Base-by-base conservation (phyloP, 37 sponge, comb jelly and placozoan genomes). In the Amphimedon queenslandica region DNA sequence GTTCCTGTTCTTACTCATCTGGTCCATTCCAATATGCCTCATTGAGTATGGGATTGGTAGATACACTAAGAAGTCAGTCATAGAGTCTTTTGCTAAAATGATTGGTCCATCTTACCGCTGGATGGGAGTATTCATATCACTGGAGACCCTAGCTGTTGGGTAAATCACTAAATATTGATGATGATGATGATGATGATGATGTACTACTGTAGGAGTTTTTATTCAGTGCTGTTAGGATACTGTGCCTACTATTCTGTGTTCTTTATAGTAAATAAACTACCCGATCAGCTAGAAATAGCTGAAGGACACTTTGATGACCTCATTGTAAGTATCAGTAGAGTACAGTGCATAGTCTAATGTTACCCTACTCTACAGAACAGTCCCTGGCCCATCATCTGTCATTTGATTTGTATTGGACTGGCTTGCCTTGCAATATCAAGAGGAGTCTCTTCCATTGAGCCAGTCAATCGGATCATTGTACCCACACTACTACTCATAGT, bases 361-460 rank as follows among this genome's bases (percentile, higher is more conserved):
- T n/a, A n/a, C n/a, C n/a, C n/a, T n/a, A n/a, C n/a, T 34, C 13
- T 67, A 20, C 66, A 93, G 93, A 76, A 42, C 57, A 69, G 76
- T 24, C 18, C 37, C 37, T 85, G 80, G 77, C 86, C 90, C 2
- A 41, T 88, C 6, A 56, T 84, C 24, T 84, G 73, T 82, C 90
- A 84, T 29, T 38, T 69, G 1, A 23, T 81, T 4, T 55, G 74
- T 57, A 72, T 86, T 3, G 2, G 84, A 16, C 29, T 75, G n/a
- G 72, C 79, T 0, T 77, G 77, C 40, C 39, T 84, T 21, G 75
- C 79, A 38, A 76, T 93, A 40, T 66, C 60, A 39, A 64, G 79
- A 37, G 90, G 93, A 40, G 90, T 93, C 65, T 72, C 81, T 55
- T 84, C 90, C 70, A 80, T 93, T 53, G 93, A 93, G 57, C 82